A percentile compares a stretch with the other conserved stretches of the same genome.
These are phyloP conservation scores for Cavia porcellus DNA, from an alignment of 2,113 vertebrate species.

Conservation along the genomic window DNA sequence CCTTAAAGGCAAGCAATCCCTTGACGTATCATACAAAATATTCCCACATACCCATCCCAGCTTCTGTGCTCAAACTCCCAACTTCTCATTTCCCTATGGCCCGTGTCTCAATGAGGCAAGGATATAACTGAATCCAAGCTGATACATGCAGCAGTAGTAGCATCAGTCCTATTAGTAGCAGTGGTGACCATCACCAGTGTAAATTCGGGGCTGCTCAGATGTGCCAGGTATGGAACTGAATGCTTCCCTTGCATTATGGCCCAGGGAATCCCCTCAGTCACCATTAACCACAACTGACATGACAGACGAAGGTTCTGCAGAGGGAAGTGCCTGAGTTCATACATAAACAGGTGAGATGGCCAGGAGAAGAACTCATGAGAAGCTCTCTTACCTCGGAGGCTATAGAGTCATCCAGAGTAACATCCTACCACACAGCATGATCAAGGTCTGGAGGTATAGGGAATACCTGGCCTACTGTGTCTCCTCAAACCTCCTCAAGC, in stretches of 20 bases:
- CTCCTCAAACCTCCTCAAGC: background rate
- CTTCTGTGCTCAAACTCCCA: background rate
- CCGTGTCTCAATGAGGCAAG: background rate
- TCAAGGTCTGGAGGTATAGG: background rate
- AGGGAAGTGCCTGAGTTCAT: constrained; percentile 40
- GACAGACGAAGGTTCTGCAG: background rate
- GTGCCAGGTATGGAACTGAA: background rate
- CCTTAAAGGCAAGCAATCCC: background rate
- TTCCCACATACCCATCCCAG: background rate
- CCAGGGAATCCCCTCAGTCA: background rate
- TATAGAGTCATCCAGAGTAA: background rate
- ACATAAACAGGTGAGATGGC: background rate
- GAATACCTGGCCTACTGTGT: background rate
- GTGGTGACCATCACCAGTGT: background rate
- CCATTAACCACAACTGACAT: background rate
- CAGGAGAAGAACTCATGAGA: background rate
- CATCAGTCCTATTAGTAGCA: background rate
- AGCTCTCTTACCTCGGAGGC: background rate
- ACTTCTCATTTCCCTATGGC: background rate
- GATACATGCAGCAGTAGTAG: background rate
- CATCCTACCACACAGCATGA: background rate
- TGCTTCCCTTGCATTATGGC: background rate
- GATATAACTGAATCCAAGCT: background rate
- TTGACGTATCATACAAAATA: background rate
- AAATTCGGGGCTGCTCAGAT: background rate